Evolutionary conservation across 2,797 vertebrate species (phyloP).

Genomic region (Enteromius treurensis): DNA sequence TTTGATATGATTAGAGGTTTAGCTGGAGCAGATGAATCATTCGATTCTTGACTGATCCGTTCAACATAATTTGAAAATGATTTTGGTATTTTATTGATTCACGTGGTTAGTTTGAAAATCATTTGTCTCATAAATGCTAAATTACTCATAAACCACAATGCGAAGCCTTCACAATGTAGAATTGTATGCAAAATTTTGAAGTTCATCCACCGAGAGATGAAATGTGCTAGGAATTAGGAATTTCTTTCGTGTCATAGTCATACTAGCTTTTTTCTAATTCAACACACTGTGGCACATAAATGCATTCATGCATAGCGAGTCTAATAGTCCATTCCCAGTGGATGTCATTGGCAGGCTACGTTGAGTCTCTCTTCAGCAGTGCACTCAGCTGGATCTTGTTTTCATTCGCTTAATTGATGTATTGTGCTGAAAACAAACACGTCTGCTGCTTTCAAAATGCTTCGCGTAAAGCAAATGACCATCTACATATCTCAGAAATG

Average conservation of each 20-base stretch:
- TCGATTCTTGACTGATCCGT: not conserved
- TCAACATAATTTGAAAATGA: constrained; percentile 3
- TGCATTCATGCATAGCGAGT: constrained; percentile 14
- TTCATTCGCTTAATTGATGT: constrained; percentile 52
- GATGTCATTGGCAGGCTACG: constrained; percentile 60
- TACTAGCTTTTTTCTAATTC: not conserved
- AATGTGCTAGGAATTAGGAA: constrained; percentile 15
- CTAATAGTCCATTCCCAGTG: constrained; percentile 59
- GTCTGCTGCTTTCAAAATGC: constrained; percentile 29
- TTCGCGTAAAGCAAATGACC: constrained; percentile 36
- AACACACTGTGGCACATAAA: constrained; percentile 18
- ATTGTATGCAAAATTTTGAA: not conserved
- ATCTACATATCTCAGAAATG: constrained; percentile 7
- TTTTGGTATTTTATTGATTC: not conserved
- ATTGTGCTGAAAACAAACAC: constrained; percentile 26
- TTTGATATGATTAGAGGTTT: not conserved
- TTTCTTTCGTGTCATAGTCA: constrained; percentile 14
- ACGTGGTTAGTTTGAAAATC: not conserved
- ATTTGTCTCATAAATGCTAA: not conserved
- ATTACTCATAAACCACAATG: not conserved
- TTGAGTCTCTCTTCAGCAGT: constrained; percentile 63
- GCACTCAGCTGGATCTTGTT: constrained; percentile 42
- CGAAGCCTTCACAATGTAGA: not conserved
- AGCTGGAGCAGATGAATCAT: not conserved
- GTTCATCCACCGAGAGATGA: not conserved